phyloP scores from a whole-genome alignment of 2,888 invertebrate genomes.

The Calameuta filiformis region DNA sequence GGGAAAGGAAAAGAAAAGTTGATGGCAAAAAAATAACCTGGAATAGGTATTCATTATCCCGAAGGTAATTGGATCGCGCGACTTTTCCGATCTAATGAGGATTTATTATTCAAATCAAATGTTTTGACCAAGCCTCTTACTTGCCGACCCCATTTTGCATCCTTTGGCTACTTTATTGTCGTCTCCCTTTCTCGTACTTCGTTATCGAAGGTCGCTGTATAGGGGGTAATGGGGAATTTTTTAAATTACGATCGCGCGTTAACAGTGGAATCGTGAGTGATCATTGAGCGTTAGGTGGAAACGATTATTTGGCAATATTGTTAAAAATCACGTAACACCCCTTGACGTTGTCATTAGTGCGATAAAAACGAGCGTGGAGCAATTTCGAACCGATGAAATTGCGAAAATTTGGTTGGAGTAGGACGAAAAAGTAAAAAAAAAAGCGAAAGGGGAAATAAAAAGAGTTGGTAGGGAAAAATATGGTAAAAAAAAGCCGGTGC shows the following conservation, averaged over 20 bases:
- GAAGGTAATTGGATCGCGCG: conserved; percentile 54
- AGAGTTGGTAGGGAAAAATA: background rate
- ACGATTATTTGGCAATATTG: background rate
- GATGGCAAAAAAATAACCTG: conserved; percentile 32
- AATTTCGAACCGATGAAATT: background rate
- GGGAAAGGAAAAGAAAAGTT: conserved; percentile 16
- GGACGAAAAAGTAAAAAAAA: background rate
- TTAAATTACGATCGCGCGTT: background rate
- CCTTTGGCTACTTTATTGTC: background rate
- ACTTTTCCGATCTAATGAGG: conserved; percentile 48
- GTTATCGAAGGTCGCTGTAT: background rate
- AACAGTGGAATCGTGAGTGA: background rate
- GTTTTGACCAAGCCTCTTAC: conserved; percentile 43
- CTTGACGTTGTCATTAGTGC: background rate
- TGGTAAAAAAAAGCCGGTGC: conserved; percentile 11
- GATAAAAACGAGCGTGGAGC: background rate
- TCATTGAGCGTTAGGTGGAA: background rate
- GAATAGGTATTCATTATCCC: conserved; percentile 53
- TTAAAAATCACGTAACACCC: background rate
- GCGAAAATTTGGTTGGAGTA: background rate
- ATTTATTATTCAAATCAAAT: conserved; percentile 55
- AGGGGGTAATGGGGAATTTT: background rate
- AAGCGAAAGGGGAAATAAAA: background rate
- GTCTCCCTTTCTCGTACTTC: background rate
- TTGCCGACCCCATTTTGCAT: conserved; percentile 11